phyloP scores from a whole-genome alignment of 2,797 vertebrate genomes.

The Hipposideros larvatus region DNA sequence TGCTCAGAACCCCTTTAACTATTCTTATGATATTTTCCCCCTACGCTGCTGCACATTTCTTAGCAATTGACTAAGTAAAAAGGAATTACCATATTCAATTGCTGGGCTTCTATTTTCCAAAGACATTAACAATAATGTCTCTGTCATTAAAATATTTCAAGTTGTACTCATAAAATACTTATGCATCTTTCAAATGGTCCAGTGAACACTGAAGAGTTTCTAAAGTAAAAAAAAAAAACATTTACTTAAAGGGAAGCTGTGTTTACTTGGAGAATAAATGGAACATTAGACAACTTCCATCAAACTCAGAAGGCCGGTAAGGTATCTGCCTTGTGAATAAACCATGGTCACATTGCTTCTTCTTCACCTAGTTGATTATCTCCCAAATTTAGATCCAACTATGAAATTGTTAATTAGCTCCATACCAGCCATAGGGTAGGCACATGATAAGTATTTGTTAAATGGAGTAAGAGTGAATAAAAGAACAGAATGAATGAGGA shows the following conservation, averaged over 20 bases:
- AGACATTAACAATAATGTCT: neutral
- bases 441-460: neutral
- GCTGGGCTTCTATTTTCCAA: neutral
- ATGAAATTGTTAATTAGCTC: neutral
- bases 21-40: neutral
- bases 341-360: neutral
- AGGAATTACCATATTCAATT: neutral
- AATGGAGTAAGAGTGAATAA: neutral
- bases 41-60: neutral
- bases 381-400: conserved; percentile 11
- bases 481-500: neutral
- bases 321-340: neutral
- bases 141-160: conserved; percentile 37
- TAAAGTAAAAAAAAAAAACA: conserved; percentile 10
- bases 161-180: neutral
- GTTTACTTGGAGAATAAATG: neutral
- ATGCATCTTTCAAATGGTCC: neutral
- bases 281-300: neutral
- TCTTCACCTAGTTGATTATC: neutral
- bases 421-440: neutral
- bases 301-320: neutral
- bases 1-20: neutral
- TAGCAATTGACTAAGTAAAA: neutral
- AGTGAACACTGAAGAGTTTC: neutral
- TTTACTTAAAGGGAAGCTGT: neutral